Percentiles rank a stretch among this genome's conserved stretches.
Conservation (phyloP, 1,140 invertebrate species). For the Cotesia typhae region DNA sequence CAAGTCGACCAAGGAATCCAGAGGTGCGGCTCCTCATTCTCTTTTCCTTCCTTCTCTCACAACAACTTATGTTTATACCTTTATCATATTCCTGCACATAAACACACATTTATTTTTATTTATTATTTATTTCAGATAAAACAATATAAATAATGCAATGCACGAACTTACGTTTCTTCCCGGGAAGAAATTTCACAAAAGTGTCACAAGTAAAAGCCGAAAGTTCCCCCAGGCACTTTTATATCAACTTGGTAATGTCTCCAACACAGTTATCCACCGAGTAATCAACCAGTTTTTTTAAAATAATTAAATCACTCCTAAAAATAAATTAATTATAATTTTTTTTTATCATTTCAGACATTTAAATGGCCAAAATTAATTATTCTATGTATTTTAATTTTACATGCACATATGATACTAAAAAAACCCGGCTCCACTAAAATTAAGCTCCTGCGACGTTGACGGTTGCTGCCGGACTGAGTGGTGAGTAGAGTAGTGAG, state of each 20-base stretch:
- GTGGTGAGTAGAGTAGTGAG: conserved; percentile 11
- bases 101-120: too few relatives aligned
- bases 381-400: too few relatives aligned
- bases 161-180: too few relatives aligned
- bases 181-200: too few relatives aligned
- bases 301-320: too few relatives aligned
- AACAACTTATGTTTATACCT: neutral
- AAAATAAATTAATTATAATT: too few relatives aligned
- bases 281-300: neutral
- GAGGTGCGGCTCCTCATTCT: conserved; percentile 21
- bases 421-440: conserved; percentile 21
- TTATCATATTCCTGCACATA: neutral
- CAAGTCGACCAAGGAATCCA: conserved; percentile 26
- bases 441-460: conserved; percentile 36
- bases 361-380: too few relatives aligned
- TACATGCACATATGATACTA: neutral
- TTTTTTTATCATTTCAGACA: too few relatives aligned
- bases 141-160: too few relatives aligned
- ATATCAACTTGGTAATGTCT: neutral
- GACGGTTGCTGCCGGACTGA: conserved; percentile 54
- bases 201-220: too few relatives aligned
- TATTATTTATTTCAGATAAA: too few relatives aligned
- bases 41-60: conserved; percentile 7
- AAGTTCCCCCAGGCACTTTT: neutral
- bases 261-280: conserved; percentile 13